A percentile compares a stretch with the other conserved stretches of the same genome.
phyloP scores from a whole-genome alignment of 2,113 vertebrate genomes.

The Epinephelus fuscoguttatus region DNA sequence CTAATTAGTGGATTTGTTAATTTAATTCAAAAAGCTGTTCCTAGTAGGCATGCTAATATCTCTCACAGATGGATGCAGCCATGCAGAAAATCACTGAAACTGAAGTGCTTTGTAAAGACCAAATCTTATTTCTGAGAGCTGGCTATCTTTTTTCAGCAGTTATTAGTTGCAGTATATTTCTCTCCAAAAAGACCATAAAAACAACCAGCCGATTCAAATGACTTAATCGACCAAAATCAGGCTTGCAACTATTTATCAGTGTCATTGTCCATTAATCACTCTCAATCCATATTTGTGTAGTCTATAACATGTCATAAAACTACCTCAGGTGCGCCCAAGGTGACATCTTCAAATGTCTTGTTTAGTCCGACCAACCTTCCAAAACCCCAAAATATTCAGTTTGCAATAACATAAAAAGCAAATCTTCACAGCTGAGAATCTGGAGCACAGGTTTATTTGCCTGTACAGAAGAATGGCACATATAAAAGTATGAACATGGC shows the following conservation, averaged over 20 bases:
- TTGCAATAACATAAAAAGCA: not conserved
- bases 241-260: not conserved
- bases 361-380: not conserved
- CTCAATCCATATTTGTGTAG: not conserved
- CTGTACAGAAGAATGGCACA: not conserved
- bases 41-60: not conserved
- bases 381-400: not conserved
- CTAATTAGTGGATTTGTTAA: not conserved
- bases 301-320: no score
- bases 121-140: no score
- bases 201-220: not conserved
- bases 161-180: no score
- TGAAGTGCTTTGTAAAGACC: not conserved
- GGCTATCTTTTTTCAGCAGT: no score
- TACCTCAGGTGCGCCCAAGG: not conserved
- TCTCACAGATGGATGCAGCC: not conserved
- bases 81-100: not conserved
- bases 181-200: not conserved
- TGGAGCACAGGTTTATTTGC: not conserved
- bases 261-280: not conserved
- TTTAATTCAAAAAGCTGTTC: not conserved
- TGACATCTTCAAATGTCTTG: not conserved
- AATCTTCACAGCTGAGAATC: not conserved
- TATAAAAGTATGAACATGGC: not conserved
- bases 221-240: not conserved